A percentile compares a stretch with the other conserved stretches of the same genome.
These are phyloP conservation scores for Eilema griseolum DNA, from an alignment of 2,888 invertebrate genomes.

Conservation along the genomic window DNA sequence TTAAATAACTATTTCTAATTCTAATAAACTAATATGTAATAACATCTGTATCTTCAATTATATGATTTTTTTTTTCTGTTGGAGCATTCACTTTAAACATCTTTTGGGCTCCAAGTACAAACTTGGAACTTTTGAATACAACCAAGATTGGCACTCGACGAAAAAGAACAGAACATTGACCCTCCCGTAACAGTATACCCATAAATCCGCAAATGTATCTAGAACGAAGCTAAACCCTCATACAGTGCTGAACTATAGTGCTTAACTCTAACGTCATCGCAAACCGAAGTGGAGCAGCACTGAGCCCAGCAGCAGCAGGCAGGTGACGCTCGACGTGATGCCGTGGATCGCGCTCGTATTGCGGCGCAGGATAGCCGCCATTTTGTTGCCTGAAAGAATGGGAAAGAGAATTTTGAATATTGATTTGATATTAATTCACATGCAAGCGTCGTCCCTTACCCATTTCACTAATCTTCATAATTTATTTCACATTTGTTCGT, in stretches of 20 bases:
- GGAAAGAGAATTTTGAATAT: background rate
- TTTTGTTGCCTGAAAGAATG: conserved; percentile 77
- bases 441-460: no score
- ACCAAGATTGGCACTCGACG: background rate
- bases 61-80: no score
- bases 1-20: no score
- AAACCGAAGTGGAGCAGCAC: conserved; percentile 75
- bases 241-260: conserved; percentile 46
- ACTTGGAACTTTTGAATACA: no score
- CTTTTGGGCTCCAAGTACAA: no score
- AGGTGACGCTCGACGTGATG: conserved; percentile 79
- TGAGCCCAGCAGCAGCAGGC: conserved; percentile 74
- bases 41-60: no score
- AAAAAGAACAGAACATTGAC: background rate
- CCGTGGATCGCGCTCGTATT: conserved; percentile 84
- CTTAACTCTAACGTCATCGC: conserved; percentile 77
- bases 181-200: background rate
- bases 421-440: background rate
- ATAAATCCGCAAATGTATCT: background rate
- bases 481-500: no score
- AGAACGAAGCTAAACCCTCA: conserved; percentile 25
- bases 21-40: no score
- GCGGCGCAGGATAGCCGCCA: conserved; percentile 82
- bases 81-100: no score
- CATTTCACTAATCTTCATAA: no score